Base-by-base conservation (phyloP, 2,113 vertebrate species). In the Columba janthina region DNA sequence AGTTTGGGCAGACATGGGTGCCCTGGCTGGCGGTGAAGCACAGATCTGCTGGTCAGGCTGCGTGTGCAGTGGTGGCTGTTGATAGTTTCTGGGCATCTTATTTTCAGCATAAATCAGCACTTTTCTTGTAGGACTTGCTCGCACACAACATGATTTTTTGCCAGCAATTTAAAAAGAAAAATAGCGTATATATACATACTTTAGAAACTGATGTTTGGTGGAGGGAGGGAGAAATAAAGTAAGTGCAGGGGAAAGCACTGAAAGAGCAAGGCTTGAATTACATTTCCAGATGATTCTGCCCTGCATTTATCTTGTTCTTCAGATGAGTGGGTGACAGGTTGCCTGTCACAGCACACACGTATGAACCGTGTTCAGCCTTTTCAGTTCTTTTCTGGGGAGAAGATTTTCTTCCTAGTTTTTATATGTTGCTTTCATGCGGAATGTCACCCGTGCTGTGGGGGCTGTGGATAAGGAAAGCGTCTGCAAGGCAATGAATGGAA, bases 1-100 rank as follows among this genome's bases (percentile, higher is more conserved):
- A 6, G 4, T 42, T 17, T 21, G 46, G 46, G 15, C 0, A 6
- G 34, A 57, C 1, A 18, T 50, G 31, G 28, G 9, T 0, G 1
- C 22, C 1, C 42, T 11, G 54, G 40, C 46, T 54, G 34, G 32
- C 3, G 6, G 24, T n/a, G 54, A 54, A 29, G 61, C 38, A n/a
- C 26, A 62, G 58, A 71, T 36, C 21, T 54, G 51, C 31, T 40
- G 66, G 40, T 65, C 69, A 34, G 53, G 64, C 62, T 81, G 51
- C 32, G 2, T 74, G 70, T 71, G 73, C 69, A 57, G 20, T 26
- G 36, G 26, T 58, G 56, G 36, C 38, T 12, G 24, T 50, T 57
- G 21, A 12, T 54, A 18, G 57, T 20, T 38, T 69, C 51, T 64
- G 42, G 54, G 57, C 31, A 42, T 87, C 46, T 77, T 71, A n/a